Base-by-base conservation (phyloP, 92 coral and sea anemone species). In the Porites rus region DNA sequence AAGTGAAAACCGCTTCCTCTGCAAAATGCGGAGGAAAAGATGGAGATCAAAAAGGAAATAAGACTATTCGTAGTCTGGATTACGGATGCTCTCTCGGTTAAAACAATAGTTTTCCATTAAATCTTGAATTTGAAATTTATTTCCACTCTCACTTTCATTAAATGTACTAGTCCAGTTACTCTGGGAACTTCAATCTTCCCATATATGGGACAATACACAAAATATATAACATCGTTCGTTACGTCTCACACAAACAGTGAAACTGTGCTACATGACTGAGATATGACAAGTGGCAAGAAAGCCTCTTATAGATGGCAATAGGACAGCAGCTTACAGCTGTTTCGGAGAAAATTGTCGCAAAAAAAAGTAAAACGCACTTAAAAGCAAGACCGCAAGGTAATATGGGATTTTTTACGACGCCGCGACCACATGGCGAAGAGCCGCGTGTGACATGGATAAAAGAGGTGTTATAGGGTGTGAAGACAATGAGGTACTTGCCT, bases 81-180 rank as follows among this genome's bases (percentile, higher is more conserved):
- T 6, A 62, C n/a, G 20, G n/a, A 16, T 19, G 66, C 66, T 62
- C 6, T 53, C 19, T 21, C 1, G 12, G 66, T 28, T 0, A 56
- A 53, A 16, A 77, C 31, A 62, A 17, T 1, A 24, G 63, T 69
- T 1, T 18, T 20, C 7, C 17, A 19, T 63, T 56, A 56, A 56
- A 56, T 50, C 56, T 78, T 60, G 65, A 10, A 56, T 76, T 60
- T 14, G 60, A 58, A 3, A 16, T 76, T 76, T 76, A 58, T 58
- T 76, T 62, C 31, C 82, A 78, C 82, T 62, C 82, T 64, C 61
- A 64, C 17, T 64, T 67, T 59, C 59, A 31, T 76, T 75, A 10
- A 76, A 76, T 8, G 67, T 76, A 76, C 59, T 25, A 17, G 59
- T 76, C 24, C 51, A 62, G 43, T 62, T 24, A 64, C 31, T 43